Evolutionary conservation across 2,888 invertebrate genomes (phyloP).

Genomic region (Phytoseiulus persimilis): DNA sequence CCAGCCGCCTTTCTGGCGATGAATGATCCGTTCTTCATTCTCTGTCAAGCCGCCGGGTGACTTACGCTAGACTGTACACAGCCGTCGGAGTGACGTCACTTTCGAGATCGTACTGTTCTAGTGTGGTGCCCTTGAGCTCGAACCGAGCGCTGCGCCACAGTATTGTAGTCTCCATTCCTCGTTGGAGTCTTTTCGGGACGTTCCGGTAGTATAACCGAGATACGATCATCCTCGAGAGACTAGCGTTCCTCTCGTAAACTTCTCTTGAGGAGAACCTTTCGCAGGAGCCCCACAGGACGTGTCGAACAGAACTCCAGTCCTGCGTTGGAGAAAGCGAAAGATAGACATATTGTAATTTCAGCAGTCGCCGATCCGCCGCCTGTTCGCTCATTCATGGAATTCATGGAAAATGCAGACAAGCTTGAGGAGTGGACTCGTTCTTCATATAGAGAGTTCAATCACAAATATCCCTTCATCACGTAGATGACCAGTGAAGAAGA

Average conservation of each 20-base stretch:
- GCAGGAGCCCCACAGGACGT: constrained; percentile 27
- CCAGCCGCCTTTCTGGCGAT: not conserved
- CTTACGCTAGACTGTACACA: constrained; percentile 30
- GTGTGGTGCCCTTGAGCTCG: constrained; percentile 11
- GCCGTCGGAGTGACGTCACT: constrained; percentile 25
- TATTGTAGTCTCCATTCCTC: constrained; percentile 21
- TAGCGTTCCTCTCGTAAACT: constrained; percentile 18
- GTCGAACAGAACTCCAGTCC: constrained; percentile 29
- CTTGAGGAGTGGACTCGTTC: no score
- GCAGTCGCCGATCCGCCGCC: no score
- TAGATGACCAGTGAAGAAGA: not conserved
- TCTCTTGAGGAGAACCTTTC: constrained; percentile 17
- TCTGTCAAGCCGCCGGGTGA: not conserved
- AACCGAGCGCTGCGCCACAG: constrained; percentile 29
- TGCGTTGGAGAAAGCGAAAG: not conserved
- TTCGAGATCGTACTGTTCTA: constrained; percentile 36
- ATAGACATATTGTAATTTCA: not conserved
- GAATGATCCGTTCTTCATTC: not conserved
- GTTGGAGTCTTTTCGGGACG: constrained; percentile 10
- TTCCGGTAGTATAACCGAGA: not conserved
- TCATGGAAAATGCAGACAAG: no score
- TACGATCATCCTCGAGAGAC: constrained; percentile 9
- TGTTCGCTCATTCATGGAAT: no score
- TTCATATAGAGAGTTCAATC: no score
- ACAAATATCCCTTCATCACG: no score